phyloP scores from a whole-genome alignment of 2,797 vertebrate genomes.

The Apogon talboti region DNA sequence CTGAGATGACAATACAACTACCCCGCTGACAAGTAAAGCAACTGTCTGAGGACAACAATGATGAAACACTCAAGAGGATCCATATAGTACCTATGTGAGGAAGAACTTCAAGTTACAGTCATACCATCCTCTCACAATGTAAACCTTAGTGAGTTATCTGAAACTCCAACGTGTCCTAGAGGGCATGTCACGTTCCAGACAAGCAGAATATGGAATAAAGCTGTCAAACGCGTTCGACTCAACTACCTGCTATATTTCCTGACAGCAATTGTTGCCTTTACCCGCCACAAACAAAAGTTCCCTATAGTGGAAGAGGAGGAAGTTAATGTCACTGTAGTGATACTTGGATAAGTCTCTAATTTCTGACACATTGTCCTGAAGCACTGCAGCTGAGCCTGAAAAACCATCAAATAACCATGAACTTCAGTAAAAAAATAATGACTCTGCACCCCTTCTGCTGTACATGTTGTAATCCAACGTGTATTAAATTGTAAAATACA shows the following conservation, averaged over 20 bases:
- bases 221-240: slow-evolving; percentile 1
- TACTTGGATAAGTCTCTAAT: not conserved
- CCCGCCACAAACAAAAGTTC: slow-evolving; percentile 11
- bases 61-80: not conserved
- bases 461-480: too few species aligned
- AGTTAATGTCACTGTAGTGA: not conserved
- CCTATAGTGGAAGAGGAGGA: not conserved
- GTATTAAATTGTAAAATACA: too few species aligned
- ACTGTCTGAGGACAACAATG: too few species aligned
- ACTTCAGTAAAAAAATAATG: too few species aligned
- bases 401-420: too few species aligned
- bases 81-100: not conserved
- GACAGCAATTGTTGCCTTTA: not conserved
- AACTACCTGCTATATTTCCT: not conserved
- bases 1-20: too few species aligned
- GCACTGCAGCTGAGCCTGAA: too few species aligned
- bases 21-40: too few species aligned
- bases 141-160: slow-evolving; percentile 9
- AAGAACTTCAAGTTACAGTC: not conserved
- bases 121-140: not conserved
- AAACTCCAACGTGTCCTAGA: not conserved
- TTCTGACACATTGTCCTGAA: not conserved
- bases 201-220: not conserved
- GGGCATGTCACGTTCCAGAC: not conserved
- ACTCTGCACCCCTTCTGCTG: too few species aligned